phyloP scores from a whole-genome alignment of 2,797 vertebrate species.

The Muscicapa comitata region DNA sequence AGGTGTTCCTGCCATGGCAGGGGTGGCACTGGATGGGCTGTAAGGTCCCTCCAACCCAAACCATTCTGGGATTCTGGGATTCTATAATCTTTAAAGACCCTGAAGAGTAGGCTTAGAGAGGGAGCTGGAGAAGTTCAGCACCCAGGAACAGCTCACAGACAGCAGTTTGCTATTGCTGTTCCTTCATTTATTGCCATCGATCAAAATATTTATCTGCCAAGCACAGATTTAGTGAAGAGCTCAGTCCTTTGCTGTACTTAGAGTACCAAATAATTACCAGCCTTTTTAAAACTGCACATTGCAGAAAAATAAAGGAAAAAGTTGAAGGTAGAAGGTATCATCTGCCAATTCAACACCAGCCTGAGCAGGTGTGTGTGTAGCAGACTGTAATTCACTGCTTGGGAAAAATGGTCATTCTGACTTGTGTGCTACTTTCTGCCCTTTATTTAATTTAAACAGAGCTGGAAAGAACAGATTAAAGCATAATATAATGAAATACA shows the following conservation, averaged over 20 bases:
- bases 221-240: neutral
- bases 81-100: neutral
- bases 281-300: neutral
- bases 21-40: rapidly evolving
- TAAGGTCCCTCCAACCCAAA: neutral
- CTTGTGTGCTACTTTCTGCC: neutral
- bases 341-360: neutral
- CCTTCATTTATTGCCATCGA: neutral
- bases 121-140: neutral
- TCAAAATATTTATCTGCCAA: neutral
- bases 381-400: neutral
- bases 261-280: neutral
- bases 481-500: neutral
- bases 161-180: neutral
- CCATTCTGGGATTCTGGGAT: neutral
- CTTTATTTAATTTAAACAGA: neutral
- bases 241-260: neutral
- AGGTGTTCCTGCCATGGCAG: neutral
- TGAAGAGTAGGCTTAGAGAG: neutral
- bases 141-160: neutral
- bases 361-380: neutral
- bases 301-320: neutral
- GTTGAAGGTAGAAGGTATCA: neutral
- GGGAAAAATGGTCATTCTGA: neutral
- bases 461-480: neutral